Conservation (phyloP, 2,113 vertebrate genomes). For the Apodemus speciosus region DNA sequence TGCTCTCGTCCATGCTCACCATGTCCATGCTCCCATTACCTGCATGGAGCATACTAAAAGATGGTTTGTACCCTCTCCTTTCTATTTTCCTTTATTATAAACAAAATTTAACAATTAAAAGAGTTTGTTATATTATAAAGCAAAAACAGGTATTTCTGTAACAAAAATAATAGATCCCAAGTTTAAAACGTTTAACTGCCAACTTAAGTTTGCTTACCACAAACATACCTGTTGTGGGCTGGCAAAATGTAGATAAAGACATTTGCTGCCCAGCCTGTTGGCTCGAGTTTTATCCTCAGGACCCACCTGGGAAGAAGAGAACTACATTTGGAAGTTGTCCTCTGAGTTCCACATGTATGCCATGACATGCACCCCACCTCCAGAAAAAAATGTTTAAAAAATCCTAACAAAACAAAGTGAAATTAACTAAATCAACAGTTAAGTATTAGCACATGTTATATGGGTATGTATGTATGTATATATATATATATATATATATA, state of each 20-base stretch:
- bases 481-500: too few species aligned
- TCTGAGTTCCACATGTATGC: not conserved
- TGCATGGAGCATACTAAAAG: not conserved
- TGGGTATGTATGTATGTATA: not conserved
- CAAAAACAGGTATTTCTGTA: not conserved
- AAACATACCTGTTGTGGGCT: not conserved
- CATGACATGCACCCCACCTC: not conserved
- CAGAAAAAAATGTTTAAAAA: not conserved
- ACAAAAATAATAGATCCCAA: not conserved
- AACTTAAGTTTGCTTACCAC: not conserved
- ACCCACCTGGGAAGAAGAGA: not conserved
- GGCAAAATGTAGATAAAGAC: not conserved
- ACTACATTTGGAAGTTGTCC: not conserved
- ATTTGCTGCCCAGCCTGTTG: not conserved
- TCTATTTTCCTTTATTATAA: not conserved
- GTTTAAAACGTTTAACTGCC: constrained; percentile 10
- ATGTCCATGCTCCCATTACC: too few species aligned
- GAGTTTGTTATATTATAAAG: not conserved
- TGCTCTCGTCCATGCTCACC: too few species aligned
- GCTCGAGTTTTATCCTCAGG: not conserved
- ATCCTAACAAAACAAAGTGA: not conserved
- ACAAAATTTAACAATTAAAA: not conserved
- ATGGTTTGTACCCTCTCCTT: not conserved
- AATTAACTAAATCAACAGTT: not conserved
- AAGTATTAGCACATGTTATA: not conserved